phyloP scores from a whole-genome alignment of 2,113 vertebrate species.

The Tauraco erythrolophus region DNA sequence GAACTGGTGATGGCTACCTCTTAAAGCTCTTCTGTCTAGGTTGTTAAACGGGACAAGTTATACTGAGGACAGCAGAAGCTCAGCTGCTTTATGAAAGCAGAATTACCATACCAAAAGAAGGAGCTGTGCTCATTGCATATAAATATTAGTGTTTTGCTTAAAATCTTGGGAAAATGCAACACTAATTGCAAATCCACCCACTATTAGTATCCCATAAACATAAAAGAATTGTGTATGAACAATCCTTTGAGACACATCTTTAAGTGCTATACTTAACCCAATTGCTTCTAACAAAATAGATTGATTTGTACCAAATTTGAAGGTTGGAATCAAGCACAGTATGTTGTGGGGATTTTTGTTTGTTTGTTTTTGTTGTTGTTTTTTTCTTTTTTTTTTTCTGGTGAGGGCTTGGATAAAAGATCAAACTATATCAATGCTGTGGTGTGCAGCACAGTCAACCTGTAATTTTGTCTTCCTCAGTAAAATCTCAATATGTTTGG shows the following conservation, averaged over 20 bases:
- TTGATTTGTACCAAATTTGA: conserved; percentile 22
- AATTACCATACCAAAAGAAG: conserved; percentile 18
- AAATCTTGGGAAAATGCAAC: conserved; percentile 43
- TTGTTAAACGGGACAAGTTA: conserved; percentile 29
- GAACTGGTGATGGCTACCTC: conserved; percentile 10
- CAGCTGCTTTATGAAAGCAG: neutral
- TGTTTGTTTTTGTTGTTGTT: no score
- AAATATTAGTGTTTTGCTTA: conserved; percentile 41
- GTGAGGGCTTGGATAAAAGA: neutral
- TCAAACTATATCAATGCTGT: neutral
- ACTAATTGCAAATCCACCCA: conserved; percentile 41
- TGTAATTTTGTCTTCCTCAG: neutral
- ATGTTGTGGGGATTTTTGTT: neutral
- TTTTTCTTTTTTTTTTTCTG: neutral
- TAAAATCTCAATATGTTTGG: neutral
- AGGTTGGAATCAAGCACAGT: neutral
- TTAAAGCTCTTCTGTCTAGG: conserved; percentile 11
- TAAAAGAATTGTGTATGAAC: neutral
- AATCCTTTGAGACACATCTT: neutral
- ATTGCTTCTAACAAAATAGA: neutral
- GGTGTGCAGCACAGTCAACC: neutral
- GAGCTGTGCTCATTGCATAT: neutral
- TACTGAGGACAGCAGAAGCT: neutral
- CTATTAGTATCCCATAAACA: conserved; percentile 18
- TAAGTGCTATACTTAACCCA: conserved; percentile 17